These are phyloP conservation scores for Lagria hirta DNA, from an alignment of 2,888 invertebrate genomes.

Conservation along the genomic window DNA sequence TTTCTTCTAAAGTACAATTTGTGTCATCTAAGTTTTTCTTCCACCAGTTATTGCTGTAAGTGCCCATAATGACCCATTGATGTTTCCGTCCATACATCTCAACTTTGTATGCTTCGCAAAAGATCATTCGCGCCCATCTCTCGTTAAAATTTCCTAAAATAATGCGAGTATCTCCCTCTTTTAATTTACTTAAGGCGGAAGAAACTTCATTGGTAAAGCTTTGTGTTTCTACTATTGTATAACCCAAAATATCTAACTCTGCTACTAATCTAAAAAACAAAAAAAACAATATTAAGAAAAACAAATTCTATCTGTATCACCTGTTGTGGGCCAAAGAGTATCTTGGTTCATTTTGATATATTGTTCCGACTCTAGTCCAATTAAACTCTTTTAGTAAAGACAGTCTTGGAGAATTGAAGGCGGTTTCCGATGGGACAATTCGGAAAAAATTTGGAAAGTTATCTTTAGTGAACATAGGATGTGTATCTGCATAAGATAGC, in stretches of 20 bases:
- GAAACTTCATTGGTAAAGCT: conserved; percentile 89
- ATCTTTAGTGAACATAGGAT: conserved; percentile 93
- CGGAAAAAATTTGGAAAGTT: conserved; percentile 96
- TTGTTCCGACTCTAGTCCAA: conserved; percentile 96
- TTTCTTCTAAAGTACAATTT: conserved; percentile 71
- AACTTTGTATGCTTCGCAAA: conserved; percentile 83
- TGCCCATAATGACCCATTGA: conserved; percentile 94
- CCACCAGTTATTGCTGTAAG: conserved; percentile 80
- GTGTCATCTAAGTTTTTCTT: conserved; percentile 58
- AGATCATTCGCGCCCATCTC: conserved; percentile 85
- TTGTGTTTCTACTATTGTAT: conserved; percentile 84
- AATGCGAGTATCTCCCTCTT: conserved; percentile 90
- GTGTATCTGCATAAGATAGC: conserved; percentile 96
- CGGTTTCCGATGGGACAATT: conserved; percentile 94
- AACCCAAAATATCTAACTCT: conserved; percentile 77
- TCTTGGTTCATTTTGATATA: conserved; percentile 94
- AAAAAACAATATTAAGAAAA: conserved; percentile 9
- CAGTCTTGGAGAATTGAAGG: conserved; percentile 90
- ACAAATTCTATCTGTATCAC: conserved; percentile 55
- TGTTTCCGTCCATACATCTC: conserved; percentile 90
- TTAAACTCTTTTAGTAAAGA: conserved; percentile 88
- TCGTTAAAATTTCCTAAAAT: conserved; percentile 95
- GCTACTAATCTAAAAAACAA: conserved; percentile 71
- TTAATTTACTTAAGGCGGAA: conserved; percentile 75
- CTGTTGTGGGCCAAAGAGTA: conserved; percentile 70